phyloP scores from a whole-genome alignment of 2,888 invertebrate genomes.

The Sinodicranocentrus sp. region DNA sequence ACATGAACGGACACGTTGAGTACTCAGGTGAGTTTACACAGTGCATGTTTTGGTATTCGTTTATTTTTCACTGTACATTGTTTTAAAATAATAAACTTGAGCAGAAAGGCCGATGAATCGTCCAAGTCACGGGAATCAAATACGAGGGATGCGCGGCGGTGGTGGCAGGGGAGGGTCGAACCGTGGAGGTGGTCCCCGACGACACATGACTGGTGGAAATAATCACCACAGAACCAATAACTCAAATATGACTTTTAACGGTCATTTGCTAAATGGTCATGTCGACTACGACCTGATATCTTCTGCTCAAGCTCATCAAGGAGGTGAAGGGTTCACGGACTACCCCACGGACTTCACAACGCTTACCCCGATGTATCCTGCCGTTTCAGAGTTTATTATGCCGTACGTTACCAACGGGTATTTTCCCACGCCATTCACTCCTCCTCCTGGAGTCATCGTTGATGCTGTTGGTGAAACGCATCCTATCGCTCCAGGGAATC shows the following conservation, averaged over 20 bases:
- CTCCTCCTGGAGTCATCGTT: slow-evolving; percentile 35
- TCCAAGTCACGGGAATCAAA: not conserved
- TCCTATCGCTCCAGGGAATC: not conserved
- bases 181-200: slow-evolving; percentile 7
- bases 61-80: not conserved
- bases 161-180: not conserved
- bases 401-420: slow-evolving; percentile 71
- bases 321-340: slow-evolving; percentile 69
- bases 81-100: not conserved
- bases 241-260: not conserved
- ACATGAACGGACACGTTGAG: slow-evolving; percentile 13
- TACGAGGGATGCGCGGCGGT: not conserved
- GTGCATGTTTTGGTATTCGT: not conserved
- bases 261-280: slow-evolving; percentile 3
- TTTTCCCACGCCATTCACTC: slow-evolving; percentile 42
- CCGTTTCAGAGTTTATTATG: slow-evolving; percentile 72
- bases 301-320: not conserved
- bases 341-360: slow-evolving; percentile 74
- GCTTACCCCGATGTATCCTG: slow-evolving; percentile 61
- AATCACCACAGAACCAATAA: not conserved
- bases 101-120: not conserved
- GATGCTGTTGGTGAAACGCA: slow-evolving; percentile 23
- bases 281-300: not conserved
- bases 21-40: not conserved
- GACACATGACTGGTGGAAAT: slow-evolving; percentile 16